A percentile compares a stretch with the other conserved stretches of the same genome.
Evolutionary conservation across 2,113 vertebrate species (phyloP).

Genomic region (Thinocorus orbignyianus): DNA sequence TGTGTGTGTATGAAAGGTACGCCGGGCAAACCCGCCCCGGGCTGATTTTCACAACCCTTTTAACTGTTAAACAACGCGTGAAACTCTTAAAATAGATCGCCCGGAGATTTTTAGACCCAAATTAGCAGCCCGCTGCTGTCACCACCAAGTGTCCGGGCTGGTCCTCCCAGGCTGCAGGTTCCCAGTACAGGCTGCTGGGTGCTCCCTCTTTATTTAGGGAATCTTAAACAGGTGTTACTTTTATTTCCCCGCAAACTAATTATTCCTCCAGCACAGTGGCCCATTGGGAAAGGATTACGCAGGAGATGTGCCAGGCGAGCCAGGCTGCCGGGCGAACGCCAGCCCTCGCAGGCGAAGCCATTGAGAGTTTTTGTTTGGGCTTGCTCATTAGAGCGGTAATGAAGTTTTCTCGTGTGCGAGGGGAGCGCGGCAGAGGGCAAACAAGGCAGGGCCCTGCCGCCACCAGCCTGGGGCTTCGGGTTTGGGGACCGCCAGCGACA

Average conservation of each 20-base stretch:
- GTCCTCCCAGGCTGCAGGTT: background rate
- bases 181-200: background rate
- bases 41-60: background rate
- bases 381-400: conserved; percentile 52
- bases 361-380: conserved; percentile 42
- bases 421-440: conserved; percentile 12
- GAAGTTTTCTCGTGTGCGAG: conserved; percentile 38
- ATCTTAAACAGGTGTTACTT: conserved; percentile 62
- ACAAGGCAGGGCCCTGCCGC: conserved; percentile 21
- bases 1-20: background rate
- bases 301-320: conserved; percentile 29
- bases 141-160: background rate
- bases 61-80: background rate
- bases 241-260: background rate
- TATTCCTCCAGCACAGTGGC: background rate
- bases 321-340: conserved; percentile 8
- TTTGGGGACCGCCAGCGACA: background rate
- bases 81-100: conserved; percentile 23
- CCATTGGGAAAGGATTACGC: conserved; percentile 51
- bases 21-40: background rate
- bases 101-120: background rate
- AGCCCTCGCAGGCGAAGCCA: background rate
- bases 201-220: background rate
- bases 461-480: background rate
- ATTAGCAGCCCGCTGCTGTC: background rate